A percentile compares a stretch with the other conserved stretches of the same genome.
These are phyloP conservation scores for Balanococcus diminutus DNA, from an alignment of 2,888 invertebrate genomes.

Conservation along the genomic window DNA sequence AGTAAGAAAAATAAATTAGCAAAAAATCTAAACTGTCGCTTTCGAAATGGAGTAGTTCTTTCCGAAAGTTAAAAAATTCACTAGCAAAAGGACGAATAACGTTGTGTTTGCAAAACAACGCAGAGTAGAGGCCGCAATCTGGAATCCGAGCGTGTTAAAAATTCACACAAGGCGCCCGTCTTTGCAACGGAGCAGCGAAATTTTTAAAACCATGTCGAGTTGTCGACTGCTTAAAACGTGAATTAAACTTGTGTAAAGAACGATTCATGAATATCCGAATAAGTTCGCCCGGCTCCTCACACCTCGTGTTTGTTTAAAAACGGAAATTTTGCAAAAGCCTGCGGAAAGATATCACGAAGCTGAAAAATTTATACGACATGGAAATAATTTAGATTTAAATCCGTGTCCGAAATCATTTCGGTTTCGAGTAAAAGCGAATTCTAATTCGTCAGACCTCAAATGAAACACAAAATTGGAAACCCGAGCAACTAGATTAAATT, in stretches of 20 bases:
- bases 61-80: conserved; percentile 1
- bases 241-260: conserved; percentile 25
- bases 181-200: background rate
- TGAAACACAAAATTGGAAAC: conserved; percentile 51
- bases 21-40: conserved; percentile 16
- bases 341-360: background rate
- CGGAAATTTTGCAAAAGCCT: background rate
- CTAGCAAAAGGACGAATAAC: background rate
- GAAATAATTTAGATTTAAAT: conserved; percentile 2
- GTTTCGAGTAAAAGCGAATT: conserved; percentile 21
- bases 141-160: conserved; percentile 12
- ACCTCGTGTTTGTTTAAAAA: background rate
- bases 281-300: background rate
- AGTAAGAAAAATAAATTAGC: conserved; percentile 17
- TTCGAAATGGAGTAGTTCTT: background rate
- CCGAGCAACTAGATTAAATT: conserved; percentile 52
- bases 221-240: background rate
- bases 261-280: conserved; percentile 15
- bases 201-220: background rate
- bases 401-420: background rate
- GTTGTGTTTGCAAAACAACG: background rate
- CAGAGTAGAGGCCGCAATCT: conserved; percentile 22
- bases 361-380: background rate
- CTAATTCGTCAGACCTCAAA: conserved; percentile 35
- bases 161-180: background rate